Percentiles rank a stretch among this genome's conserved stretches.
phyloP scores from a whole-genome alignment of 2,888 invertebrate species.

The Lacanobia wlatinum region DNA sequence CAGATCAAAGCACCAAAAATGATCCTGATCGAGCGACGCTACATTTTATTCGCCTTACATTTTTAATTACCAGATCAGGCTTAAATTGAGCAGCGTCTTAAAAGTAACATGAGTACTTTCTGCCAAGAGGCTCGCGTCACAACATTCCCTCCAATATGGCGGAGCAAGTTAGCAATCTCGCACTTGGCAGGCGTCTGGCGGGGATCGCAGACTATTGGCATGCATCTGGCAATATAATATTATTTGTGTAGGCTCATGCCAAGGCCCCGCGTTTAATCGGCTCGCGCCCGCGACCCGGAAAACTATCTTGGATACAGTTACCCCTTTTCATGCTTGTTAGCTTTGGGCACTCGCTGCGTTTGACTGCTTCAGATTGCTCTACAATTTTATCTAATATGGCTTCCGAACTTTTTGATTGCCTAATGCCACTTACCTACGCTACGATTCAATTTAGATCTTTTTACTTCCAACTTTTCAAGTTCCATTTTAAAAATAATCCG shows the following conservation, averaged over 20 bases:
- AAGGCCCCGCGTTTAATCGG: constrained; percentile 81
- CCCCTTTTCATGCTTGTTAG: constrained; percentile 76
- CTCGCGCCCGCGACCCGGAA: constrained; percentile 77
- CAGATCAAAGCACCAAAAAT: background rate
- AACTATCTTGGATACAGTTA: constrained; percentile 77
- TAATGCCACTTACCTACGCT: background rate
- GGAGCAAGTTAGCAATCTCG: constrained; percentile 76
- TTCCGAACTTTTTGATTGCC: constrained; percentile 19
- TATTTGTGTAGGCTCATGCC: constrained; percentile 88
- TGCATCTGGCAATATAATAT: constrained; percentile 88
- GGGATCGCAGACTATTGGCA: constrained; percentile 83
- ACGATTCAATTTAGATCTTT: constrained; percentile 23
- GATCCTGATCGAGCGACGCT: background rate
- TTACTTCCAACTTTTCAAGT: background rate
- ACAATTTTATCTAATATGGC: constrained; percentile 25
- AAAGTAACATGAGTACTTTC: constrained; percentile 36
- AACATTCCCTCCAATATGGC: constrained; percentile 65
- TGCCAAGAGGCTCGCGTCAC: constrained; percentile 60
- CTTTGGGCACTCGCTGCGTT: constrained; percentile 56
- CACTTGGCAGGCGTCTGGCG: constrained; percentile 79
- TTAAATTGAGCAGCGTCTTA: constrained; percentile 29
- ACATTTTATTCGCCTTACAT: background rate
- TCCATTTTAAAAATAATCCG: background rate
- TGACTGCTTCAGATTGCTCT: constrained; percentile 38
- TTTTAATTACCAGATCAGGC: constrained; percentile 38